phyloP scores from a whole-genome alignment of 2,113 vertebrate species.

The Peromyscus leucopus region DNA sequence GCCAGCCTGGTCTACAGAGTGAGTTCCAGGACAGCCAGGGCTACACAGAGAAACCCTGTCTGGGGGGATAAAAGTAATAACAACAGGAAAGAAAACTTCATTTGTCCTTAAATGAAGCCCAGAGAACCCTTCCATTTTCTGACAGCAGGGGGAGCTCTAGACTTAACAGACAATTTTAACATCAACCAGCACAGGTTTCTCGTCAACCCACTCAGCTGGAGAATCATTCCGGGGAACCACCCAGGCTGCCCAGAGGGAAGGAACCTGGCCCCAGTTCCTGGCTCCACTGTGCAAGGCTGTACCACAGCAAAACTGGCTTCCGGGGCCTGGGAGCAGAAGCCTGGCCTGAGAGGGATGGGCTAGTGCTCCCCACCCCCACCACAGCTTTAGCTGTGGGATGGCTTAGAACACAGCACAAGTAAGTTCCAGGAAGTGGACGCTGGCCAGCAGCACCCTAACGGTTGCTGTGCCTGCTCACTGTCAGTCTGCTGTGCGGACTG shows the following conservation, averaged over 20 bases:
- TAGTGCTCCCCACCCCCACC: not conserved
- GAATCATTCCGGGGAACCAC: not conserved
- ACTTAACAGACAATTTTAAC: not conserved
- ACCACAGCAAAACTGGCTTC: not conserved
- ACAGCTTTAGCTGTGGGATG: no score
- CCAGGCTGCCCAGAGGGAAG: not conserved
- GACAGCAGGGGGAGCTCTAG: slow-evolving; percentile 76
- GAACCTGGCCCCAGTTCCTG: not conserved
- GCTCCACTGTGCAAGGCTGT: not conserved
- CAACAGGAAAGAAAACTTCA: not conserved
- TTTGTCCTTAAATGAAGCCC: not conserved
- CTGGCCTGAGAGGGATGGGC: not conserved
- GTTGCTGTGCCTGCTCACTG: not conserved
- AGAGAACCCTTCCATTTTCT: not conserved
- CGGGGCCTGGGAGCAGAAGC: not conserved
- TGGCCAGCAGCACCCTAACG: not conserved
- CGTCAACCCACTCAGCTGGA: not conserved
- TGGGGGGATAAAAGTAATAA: not conserved
- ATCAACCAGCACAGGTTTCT: not conserved
- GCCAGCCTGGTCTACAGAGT: not conserved
- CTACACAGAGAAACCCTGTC: not conserved
- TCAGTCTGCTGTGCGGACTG: no score
- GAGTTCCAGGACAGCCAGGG: not conserved
- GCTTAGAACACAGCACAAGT: not conserved
- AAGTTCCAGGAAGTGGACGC: not conserved